Percentiles rank a stretch among this genome's conserved stretches.
Evolutionary conservation across 2,888 invertebrate species (phyloP).

Genomic region (Netelia melanura): DNA sequence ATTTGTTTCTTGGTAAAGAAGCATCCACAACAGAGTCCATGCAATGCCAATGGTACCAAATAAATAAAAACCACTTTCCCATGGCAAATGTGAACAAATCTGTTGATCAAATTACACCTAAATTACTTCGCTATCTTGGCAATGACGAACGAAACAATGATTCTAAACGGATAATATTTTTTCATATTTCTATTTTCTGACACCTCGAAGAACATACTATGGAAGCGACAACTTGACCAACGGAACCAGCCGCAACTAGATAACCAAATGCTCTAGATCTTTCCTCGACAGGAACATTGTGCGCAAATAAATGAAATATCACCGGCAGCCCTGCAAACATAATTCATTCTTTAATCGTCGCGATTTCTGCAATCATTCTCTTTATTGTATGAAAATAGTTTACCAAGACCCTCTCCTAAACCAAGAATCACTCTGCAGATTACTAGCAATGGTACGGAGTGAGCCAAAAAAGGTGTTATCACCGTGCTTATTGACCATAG

Average conservation of each 20-base stretch:
- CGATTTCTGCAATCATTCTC: background rate
- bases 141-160: slow-evolving; percentile 2
- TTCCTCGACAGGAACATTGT: slow-evolving; percentile 90
- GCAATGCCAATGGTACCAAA: slow-evolving; percentile 89
- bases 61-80: slow-evolving; percentile 89
- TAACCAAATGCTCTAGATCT: slow-evolving; percentile 91
- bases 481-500: slow-evolving; percentile 91
- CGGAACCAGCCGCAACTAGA: slow-evolving; percentile 90
- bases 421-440: slow-evolving; percentile 89
- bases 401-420: slow-evolving; percentile 91
- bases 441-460: slow-evolving; percentile 88
- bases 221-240: slow-evolving; percentile 91
- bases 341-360: slow-evolving; percentile 4
- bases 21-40: slow-evolving; percentile 89
- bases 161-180: background rate
- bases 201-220: slow-evolving; percentile 85
- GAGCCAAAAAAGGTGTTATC: slow-evolving; percentile 89
- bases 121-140: background rate
- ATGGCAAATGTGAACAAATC: slow-evolving; percentile 89
- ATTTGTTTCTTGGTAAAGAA: slow-evolving; percentile 87
- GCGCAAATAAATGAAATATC: slow-evolving; percentile 91
- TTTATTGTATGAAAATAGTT: slow-evolving; percentile 52
- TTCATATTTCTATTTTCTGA: background rate
- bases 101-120: slow-evolving; percentile 76
- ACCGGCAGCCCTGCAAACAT: slow-evolving; percentile 88